phyloP scores from a whole-genome alignment of 2,797 vertebrate genomes.

The Nasua narica region DNA sequence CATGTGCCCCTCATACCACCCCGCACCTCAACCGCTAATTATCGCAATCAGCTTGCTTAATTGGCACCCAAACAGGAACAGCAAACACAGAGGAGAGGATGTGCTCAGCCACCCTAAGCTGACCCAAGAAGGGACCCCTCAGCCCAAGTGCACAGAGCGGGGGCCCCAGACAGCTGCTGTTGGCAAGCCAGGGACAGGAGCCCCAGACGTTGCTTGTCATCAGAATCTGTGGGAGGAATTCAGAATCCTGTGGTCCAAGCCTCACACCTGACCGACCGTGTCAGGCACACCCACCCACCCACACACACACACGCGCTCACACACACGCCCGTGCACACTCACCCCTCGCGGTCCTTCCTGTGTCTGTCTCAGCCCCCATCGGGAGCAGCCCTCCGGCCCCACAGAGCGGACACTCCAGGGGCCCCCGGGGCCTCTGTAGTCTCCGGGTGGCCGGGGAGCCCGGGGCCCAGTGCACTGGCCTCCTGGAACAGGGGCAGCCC shows the following conservation, averaged over 20 bases:
- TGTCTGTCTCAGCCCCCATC: neutral
- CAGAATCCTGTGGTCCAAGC: neutral
- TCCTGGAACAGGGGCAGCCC: neutral
- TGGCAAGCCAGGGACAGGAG: neutral
- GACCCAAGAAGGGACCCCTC: neutral
- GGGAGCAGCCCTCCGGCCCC: neutral
- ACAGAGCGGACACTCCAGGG: neutral
- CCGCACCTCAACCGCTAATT: conserved; percentile 74
- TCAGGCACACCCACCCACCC: neutral
- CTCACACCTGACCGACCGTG: rapidly evolving
- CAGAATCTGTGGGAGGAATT: neutral
- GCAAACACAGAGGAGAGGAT: conserved; percentile 55
- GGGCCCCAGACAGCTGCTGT: neutral
- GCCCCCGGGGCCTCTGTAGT: no score
- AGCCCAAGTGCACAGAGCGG: neutral
- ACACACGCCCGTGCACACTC: neutral
- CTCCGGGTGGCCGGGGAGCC: neutral
- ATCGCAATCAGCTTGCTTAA: conserved; percentile 75
- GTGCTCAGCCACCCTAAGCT: neutral
- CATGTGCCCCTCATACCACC: conserved; percentile 60
- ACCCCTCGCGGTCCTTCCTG: neutral
- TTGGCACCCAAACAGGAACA: conserved; percentile 62
- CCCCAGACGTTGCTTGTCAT: neutral
- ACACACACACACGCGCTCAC: neutral
- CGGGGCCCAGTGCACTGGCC: neutral